Evolutionary conservation across 2,888 invertebrate genomes (phyloP).

Genomic region (Apamea sordens): DNA sequence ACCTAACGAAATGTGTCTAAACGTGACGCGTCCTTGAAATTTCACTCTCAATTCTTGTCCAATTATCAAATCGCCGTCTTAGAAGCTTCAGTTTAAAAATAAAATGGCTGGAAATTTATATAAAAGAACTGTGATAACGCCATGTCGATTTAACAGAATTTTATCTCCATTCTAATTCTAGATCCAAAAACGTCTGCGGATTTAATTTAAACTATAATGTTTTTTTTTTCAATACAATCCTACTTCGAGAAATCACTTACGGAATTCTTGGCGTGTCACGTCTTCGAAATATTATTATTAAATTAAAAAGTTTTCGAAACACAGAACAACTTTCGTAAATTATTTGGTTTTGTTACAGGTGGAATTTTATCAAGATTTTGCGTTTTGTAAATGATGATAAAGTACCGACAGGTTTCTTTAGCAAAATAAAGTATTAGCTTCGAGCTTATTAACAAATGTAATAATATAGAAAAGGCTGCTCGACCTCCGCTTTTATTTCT

Average conservation of each 20-base stretch:
- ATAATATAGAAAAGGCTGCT: background rate
- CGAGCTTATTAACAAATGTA: background rate
- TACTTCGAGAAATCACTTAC: constrained; percentile 6
- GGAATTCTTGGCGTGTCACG: constrained; percentile 1
- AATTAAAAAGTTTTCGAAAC: constrained; percentile 34
- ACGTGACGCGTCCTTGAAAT: background rate
- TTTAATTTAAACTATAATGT: background rate
- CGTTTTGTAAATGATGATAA: background rate
- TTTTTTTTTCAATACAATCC: background rate
- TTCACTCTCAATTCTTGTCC: background rate
- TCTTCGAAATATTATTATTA: constrained; percentile 34
- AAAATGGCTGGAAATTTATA: background rate
- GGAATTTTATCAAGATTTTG: background rate
- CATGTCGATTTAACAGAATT: background rate
- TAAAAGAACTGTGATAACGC: background rate
- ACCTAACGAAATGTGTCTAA: background rate
- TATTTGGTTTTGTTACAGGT: constrained; percentile 17
- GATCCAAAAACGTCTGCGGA: background rate
- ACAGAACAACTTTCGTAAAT: constrained; percentile 2
- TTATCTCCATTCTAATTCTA: background rate
- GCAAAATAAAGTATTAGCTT: background rate
- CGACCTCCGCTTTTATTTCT: background rate
- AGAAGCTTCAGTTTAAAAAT: background rate
- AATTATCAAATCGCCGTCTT: background rate
- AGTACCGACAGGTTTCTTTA: background rate